Base-by-base conservation (phyloP, 2,113 vertebrate species). In the Bambusicola thoracicus region DNA sequence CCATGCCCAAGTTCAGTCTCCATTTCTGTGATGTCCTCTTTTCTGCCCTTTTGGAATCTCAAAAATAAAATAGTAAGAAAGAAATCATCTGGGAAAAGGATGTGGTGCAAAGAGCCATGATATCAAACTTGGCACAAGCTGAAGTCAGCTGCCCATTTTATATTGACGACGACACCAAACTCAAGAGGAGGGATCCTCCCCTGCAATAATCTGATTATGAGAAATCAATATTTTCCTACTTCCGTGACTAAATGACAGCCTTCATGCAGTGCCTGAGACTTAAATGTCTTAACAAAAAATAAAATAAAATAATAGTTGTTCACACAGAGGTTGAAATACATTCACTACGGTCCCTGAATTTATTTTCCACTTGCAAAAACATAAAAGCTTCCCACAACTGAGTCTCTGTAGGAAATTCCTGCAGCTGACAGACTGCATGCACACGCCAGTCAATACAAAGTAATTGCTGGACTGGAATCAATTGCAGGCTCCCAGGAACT, bases 401-500 rank as follows among this genome's bases (percentile, higher is more conserved):
- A 27, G 68, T 3, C 76, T 48, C 38, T 10, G 19, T 15, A 27
- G 24, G 56, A 36, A 82, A 4, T 27, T 82, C 66, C 43, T 6
- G 20, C 72, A 77, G 27, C 53, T 66, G 73, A 85, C 0, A 1
- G 79, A 53, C 74, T 40, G 3, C 0, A 7, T 1, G 13, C 58
- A 63, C 14, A 0, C 41, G 70, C 25, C 78, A 46, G 61, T 91
- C 87, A 58, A 85, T 89, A 72, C 19, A 9, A 21, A 87, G 89
- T 63, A 86, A 87, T 75, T 75, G 65, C 93, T 75, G 76, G 72
- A 21, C 81, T 61, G 48, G 74, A 80, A 82, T 93, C 76, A 94
- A 94, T 89, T 7, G 3, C 73, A 41, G 34, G 32, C 75, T 93
- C 89, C 41, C 70, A 85, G 56, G 67, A 89, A 67, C 38, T 74